phyloP scores from a whole-genome alignment of 2,888 invertebrate genomes.

The Lasioglossum zephyrum region DNA sequence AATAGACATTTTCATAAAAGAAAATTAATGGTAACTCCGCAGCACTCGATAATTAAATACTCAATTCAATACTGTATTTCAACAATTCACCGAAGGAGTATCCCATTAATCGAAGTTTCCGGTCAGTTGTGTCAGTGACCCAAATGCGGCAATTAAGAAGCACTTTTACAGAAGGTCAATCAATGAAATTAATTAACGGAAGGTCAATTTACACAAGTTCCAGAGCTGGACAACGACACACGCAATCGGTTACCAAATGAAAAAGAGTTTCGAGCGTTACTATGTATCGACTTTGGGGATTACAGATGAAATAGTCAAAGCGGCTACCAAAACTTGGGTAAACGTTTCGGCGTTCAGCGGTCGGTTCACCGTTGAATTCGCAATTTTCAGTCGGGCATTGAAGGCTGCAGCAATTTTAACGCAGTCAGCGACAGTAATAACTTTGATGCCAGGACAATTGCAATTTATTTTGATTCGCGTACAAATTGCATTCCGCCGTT shows the following conservation, averaged over 20 bases:
- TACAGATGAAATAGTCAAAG: neutral
- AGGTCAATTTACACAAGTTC: neutral
- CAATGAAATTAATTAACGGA: neutral
- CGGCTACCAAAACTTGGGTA: neutral
- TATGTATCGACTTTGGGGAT: neutral
- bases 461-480: slow-evolving; percentile 43
- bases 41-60: neutral
- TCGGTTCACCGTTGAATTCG: neutral
- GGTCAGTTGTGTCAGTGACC: neutral
- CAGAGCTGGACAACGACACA: neutral
- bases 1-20: neutral
- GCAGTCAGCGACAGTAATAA: slow-evolving; percentile 7
- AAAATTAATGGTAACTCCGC: neutral
- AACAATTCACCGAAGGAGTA: neutral
- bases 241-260: neutral
- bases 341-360: neutral
- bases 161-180: neutral
- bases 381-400: neutral
- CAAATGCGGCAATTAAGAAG: neutral
- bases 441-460: slow-evolving; percentile 36
- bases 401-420: slow-evolving; percentile 4
- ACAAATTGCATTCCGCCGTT: slow-evolving; percentile 27
- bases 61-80: neutral
- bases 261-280: neutral
- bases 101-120: neutral